Evolutionary conservation across 2,113 vertebrate genomes (phyloP).

Genomic region (Dicrurus megarhynchus): DNA sequence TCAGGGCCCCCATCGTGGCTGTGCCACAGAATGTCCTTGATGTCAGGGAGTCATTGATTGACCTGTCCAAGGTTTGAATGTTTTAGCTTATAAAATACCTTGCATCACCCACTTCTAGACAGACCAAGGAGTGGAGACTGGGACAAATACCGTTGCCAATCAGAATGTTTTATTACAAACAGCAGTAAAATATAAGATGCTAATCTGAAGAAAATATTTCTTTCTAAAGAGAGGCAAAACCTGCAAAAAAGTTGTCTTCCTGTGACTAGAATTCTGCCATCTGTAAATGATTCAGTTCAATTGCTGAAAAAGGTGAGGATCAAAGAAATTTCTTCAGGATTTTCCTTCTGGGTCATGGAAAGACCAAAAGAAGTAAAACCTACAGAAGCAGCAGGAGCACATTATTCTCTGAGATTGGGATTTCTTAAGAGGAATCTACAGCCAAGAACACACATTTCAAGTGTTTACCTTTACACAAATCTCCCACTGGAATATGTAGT

Average conservation of each 20-base stretch:
- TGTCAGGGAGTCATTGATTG: neutral
- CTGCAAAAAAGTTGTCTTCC: neutral
- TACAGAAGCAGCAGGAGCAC: neutral
- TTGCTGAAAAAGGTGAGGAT: neutral
- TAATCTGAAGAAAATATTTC: neutral
- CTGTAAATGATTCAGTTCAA: neutral
- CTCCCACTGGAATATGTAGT: neutral
- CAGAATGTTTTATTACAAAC: slow-evolving; percentile 32
- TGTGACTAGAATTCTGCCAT: neutral
- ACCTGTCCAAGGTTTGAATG: neutral
- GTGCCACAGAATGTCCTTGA: neutral
- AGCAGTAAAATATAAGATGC: neutral
- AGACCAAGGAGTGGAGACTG: neutral
- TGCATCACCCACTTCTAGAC: neutral
- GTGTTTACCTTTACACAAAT: neutral
- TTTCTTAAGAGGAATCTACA: neutral
- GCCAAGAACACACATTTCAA: neutral
- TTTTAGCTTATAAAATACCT: neutral
- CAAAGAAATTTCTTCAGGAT: neutral
- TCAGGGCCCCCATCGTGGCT: neutral
- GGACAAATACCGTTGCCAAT: neutral
- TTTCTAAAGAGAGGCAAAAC: neutral
- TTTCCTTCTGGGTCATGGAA: neutral
- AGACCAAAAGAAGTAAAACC: neutral
- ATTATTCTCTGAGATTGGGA: neutral